A percentile compares a stretch with the other conserved stretches of the same genome.
Conservation (phyloP, 2,113 vertebrate species). For the Antennarius striatus region DNA sequence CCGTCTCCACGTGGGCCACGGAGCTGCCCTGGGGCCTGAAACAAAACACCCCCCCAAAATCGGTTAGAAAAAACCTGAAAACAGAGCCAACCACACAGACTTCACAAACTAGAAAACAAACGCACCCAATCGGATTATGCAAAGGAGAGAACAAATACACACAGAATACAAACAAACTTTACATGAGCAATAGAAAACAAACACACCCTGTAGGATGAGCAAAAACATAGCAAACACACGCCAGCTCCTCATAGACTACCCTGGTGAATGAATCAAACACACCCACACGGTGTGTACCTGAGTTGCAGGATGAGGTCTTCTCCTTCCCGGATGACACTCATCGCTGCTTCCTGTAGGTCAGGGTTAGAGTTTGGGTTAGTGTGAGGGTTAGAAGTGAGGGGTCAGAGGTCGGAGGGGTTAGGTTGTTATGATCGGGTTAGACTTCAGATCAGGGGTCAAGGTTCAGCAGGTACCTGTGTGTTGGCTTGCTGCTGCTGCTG, state of each 20-base stretch:
- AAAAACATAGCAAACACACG: background rate
- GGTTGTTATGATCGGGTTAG: constrained; percentile 40
- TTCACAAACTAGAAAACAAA: constrained; percentile 11
- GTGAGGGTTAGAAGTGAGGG: constrained; percentile 27
- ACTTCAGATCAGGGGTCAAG: constrained; percentile 14
- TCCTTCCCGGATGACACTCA: constrained; percentile 78
- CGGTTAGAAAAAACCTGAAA: constrained; percentile 2
- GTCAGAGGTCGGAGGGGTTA: constrained; percentile 28
- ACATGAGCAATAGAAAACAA: background rate
- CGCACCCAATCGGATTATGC: background rate
- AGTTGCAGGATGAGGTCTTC: constrained; percentile 78
- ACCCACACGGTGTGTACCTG: constrained; percentile 56
- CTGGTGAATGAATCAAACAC: constrained; percentile 12
- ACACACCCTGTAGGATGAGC: background rate
- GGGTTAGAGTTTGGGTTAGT: constrained; percentile 58
- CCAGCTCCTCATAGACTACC: background rate
- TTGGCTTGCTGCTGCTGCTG: constrained; percentile 76
- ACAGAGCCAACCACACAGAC: background rate
- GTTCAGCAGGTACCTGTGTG: constrained; percentile 64
- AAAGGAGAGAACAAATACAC: too few relatives aligned
- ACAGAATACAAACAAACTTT: too few relatives aligned
- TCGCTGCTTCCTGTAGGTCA: constrained; percentile 71
- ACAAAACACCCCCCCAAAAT: constrained; percentile 61
- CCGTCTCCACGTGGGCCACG: constrained; percentile 72
- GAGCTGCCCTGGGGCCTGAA: constrained; percentile 77